These are phyloP conservation scores for Thamnophis sirtalis DNA, from an alignment of 2,113 vertebrate genomes.

Conservation along the genomic window DNA sequence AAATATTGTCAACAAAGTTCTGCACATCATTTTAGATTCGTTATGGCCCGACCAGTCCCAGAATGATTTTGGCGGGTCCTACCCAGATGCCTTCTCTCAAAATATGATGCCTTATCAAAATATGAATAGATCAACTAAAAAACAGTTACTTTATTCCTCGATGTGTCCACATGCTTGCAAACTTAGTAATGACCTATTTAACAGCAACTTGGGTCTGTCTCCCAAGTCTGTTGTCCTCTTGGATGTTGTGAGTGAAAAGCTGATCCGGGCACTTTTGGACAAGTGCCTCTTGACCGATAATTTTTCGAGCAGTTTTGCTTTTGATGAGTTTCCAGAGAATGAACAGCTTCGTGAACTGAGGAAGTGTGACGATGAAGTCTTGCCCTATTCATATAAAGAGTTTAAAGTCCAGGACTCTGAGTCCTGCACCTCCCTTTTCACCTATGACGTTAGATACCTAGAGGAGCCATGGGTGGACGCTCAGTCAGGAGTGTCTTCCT, in stretches of 20 bases:
- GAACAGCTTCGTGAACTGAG: neutral
- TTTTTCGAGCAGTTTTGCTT: neutral
- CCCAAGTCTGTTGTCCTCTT: slow-evolving; percentile 19
- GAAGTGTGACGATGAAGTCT: neutral
- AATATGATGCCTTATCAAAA: neutral
- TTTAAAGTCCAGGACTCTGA: neutral
- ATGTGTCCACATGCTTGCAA: neutral
- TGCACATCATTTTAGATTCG: slow-evolving; percentile 16
- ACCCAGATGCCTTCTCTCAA: neutral
- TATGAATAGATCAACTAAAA: neutral
- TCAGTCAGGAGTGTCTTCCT: neutral
- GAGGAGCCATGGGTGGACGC: slow-evolving; percentile 7
- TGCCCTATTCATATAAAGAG: neutral
- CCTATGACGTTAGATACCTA: neutral
- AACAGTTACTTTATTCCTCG: neutral
- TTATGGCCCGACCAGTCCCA: neutral
- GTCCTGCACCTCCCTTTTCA: neutral
- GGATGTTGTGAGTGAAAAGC: slow-evolving; percentile 22
- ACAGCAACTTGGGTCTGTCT: neutral
- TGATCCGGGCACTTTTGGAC: slow-evolving; percentile 9
- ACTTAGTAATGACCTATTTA: neutral
- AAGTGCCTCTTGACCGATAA: slow-evolving; percentile 5
- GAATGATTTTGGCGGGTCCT: neutral
- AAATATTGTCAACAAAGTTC: slow-evolving; percentile 6
- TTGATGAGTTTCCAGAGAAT: slow-evolving; percentile 9